Evolutionary conservation across 2,888 invertebrate species (phyloP).

Genomic region (Escarpia spicata): DNA sequence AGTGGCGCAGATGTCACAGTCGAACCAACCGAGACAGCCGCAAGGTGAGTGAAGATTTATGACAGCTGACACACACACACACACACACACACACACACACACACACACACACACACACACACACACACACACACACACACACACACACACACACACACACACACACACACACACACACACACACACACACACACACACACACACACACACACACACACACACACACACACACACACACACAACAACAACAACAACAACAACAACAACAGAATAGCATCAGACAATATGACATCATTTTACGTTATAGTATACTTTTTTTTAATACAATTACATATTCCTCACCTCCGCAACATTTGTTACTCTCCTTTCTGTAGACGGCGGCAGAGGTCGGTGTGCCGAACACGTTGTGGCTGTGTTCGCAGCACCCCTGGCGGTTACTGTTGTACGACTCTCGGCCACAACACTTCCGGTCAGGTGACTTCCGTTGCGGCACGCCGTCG

Average conservation of each 20-base stretch:
- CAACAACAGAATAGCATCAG: too few species aligned
- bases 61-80: background rate
- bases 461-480: background rate
- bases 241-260: too few species aligned
- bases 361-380: background rate
- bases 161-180: background rate
- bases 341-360: background rate
- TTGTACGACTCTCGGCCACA: background rate
- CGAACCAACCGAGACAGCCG: too few species aligned
- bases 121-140: background rate
- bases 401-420: background rate
- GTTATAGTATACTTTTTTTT: background rate
- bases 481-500: background rate
- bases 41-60: too few species aligned
- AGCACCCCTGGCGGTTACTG: background rate
- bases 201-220: background rate
- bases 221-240: background rate
- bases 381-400: background rate
- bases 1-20: too few species aligned
- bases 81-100: background rate
- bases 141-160: background rate
- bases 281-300: background rate
- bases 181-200: background rate
- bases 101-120: background rate
- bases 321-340: background rate